Evolutionary conservation across 2,797 vertebrate genomes (phyloP), one percentile per base, ranked within the genome.

Genomic region (Rhyacichthys aspro): DNA sequence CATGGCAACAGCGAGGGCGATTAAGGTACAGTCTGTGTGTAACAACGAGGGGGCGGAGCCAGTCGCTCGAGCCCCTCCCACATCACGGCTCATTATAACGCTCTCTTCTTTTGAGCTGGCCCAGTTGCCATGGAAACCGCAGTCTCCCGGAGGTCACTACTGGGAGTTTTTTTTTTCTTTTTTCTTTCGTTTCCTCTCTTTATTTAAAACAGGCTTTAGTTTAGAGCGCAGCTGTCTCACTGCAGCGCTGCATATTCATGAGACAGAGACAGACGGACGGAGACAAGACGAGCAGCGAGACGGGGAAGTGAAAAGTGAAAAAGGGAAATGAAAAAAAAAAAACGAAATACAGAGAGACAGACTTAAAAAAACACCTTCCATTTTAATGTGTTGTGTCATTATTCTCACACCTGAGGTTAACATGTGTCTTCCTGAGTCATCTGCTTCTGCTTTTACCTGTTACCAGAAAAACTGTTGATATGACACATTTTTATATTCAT

Each of bases 201-300:
- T 48, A 34, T 48, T 48, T 48, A 38, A 18, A 38, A 57, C 2
- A 61, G 78, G 60, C 33, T 75, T 81, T 81, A 61, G 59, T 79
- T 68, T 68, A 83, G 82, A 66, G 62, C 45, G 45, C 63, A 50
- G 71, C 16, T 60, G 57, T 61, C 47, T 46, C 15, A 54, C 62
- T 67, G 67, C 67, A 64, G 66, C 64, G 41, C 65, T 88, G 77
- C 76, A 82, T 86, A 85, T 86, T 84, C 76, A 78, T 82, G 61
- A 38, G 55, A 53, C 5, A 16, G 49, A 48, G 32, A 10, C 48
- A 69, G 66, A 59, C 42, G 63, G 63, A 59, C 36, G 18, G 17
- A 57, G 70, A 28, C 66, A 49, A 8, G 61, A 55, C 55, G 61
- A 43, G 60, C 55, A 45, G 46, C 56, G 16, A 3, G 44, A 34